These are phyloP conservation scores for Eupithecia insigniata DNA, from an alignment of 2,888 invertebrate genomes.

Conservation along the genomic window DNA sequence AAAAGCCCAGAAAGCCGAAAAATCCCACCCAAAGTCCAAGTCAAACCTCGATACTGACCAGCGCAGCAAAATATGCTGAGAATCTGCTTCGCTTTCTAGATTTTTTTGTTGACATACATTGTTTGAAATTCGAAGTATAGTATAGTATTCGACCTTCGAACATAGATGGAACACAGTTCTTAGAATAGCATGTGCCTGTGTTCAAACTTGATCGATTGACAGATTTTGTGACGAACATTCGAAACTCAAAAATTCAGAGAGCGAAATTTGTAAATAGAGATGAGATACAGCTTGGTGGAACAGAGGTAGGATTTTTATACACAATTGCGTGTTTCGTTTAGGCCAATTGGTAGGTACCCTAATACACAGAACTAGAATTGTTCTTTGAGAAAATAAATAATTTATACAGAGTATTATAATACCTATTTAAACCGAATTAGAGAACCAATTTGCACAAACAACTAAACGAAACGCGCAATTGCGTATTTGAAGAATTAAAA, in stretches of 20 bases:
- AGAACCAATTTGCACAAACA: no score
- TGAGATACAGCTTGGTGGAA: not conserved
- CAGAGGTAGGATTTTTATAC: not conserved
- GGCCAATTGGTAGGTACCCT: no score
- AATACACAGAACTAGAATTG: no score
- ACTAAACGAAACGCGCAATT: no score
- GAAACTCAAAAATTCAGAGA: not conserved
- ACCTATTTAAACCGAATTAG: no score
- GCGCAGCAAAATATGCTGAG: constrained; percentile 39
- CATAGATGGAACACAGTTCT: constrained; percentile 53
- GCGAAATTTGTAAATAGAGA: not conserved
- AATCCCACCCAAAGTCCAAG: not conserved
- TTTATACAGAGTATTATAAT: no score
- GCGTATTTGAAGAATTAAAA: no score
- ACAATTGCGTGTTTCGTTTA: no score
- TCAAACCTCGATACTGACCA: constrained; percentile 22
- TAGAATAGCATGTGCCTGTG: constrained; percentile 49
- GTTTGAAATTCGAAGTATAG: constrained; percentile 35
- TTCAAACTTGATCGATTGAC: not conserved
- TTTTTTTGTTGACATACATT: constrained; percentile 62
- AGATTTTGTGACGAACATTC: not conserved
- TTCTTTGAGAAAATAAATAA: no score
- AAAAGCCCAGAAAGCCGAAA: constrained; percentile 19
- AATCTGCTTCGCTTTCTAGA: constrained; percentile 60
- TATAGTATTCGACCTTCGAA: constrained; percentile 38